Evolutionary conservation across 2,888 invertebrate genomes (phyloP).

Genomic region (Heteropelma amictum): DNA sequence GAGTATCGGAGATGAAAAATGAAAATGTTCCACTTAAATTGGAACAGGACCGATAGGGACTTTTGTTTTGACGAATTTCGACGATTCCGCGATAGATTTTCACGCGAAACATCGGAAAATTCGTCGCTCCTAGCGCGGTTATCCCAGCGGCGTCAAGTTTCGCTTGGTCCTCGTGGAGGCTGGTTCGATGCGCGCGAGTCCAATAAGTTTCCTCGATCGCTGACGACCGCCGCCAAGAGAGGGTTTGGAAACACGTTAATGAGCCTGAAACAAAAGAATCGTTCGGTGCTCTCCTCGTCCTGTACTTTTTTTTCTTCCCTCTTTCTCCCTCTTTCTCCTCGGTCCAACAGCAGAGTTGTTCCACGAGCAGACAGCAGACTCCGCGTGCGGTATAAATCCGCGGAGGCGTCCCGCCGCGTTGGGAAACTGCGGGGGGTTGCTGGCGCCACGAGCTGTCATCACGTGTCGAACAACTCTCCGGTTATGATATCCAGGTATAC

Average conservation of each 20-base stretch:
- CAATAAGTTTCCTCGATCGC: slow-evolving; percentile 11
- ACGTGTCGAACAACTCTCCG: slow-evolving; percentile 69
- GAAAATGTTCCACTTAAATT: no score
- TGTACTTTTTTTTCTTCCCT: no score
- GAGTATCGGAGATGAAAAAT: no score
- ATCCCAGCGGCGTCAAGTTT: no score
- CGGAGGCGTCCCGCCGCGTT: slow-evolving; percentile 67
- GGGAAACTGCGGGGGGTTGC: slow-evolving; percentile 74
- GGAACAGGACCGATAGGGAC: no score
- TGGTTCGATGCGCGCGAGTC: slow-evolving; percentile 14
- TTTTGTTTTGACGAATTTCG: no score
- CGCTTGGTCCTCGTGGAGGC: no score
- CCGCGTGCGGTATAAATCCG: slow-evolving; percentile 57
- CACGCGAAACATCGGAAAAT: no score
- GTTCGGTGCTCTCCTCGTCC: slow-evolving; percentile 53
- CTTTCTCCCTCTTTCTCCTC: slow-evolving; percentile 18
- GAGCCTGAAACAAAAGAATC: slow-evolving; percentile 77
- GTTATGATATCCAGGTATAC: slow-evolving; percentile 57
- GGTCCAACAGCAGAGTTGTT: slow-evolving; percentile 18
- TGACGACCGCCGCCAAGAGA: slow-evolving; percentile 47
- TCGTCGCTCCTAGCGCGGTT: no score
- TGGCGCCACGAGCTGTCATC: slow-evolving; percentile 78
- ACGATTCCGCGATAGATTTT: no score
- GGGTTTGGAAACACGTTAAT: slow-evolving; percentile 76
- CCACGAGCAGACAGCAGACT: slow-evolving; percentile 31